Evolutionary conservation across 1,140 invertebrate genomes (phyloP), one percentile per base, ranked within the genome.

Genomic region (Holotrichia oblita): DNA sequence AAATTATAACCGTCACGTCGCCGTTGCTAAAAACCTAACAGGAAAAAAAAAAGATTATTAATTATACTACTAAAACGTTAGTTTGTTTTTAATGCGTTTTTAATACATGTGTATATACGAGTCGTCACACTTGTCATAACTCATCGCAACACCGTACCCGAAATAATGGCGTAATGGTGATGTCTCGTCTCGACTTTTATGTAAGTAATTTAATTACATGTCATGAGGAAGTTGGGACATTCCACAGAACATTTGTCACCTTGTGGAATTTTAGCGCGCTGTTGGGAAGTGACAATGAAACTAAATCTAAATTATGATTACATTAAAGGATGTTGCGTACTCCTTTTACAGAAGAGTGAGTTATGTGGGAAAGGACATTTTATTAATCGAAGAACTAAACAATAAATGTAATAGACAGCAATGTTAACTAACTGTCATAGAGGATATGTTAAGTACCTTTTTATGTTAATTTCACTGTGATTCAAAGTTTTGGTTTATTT

Each of bases 191-290:
- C 48, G 48, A 17, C 6, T 6, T 55, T 55, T 55, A 55, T 17
- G 48, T 55, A 55, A 55, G 48, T 55, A 55, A 55, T 55, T 55
- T 55, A 55, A 55, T 55, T 55, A 55, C 48, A 55, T 55, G 48
- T 55, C 48, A 17, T 17, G 12, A 55, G 48, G 48, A 55, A 55
- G 48, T 55, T 55, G 48, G 48, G 48, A 55, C 48, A 55, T 55
- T 55, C 48, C 17, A n/a, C 48, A 17, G 48, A 17, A 55, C 14
- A 17, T 7, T 17, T 55, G 48, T 55, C 48, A 55, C 48, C 48
- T 55, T 55, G 48, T 55, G 48, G 48, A 55, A 55, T 55, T 55
- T 55, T 55, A 55, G 48, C 48, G n/a, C 48, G 48, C 48, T 2
- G 48, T 55, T 17, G 14, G 7, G 3, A n/a, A 17, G n/a, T 14